Evolutionary conservation across 2,888 invertebrate genomes (phyloP), one percentile per base, ranked within the genome.

Genomic region (Coremacera marginata): DNA sequence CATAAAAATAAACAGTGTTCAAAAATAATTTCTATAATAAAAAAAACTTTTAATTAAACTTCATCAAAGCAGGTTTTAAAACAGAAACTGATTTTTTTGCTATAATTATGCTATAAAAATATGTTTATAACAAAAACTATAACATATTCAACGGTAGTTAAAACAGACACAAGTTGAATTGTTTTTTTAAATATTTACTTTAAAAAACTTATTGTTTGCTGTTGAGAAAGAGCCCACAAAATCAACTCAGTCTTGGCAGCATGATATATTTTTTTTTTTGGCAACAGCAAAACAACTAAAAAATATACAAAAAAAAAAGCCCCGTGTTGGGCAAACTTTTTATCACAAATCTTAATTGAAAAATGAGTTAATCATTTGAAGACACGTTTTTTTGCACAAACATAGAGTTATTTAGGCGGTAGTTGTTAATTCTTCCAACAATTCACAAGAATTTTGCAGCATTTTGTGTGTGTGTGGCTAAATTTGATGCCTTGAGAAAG

Each of bases 401-500:
- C 44, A 27, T 49, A 34, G 52, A 51, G 60, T 9, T 57, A 11
- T 16, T 25, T 37, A n/a, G 22, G 25, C 22, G 37, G 37, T 49
- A 11, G 49, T 67, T 67, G 25, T 60, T 60, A 2, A 37, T 22
- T 55, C 37, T 55, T 57, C 19, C 22, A 70, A 14, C 7, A 71
- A 14, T 71, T 71, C 60, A 5, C 31, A 44, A 65, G 74, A 74
- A 65, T 74, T 74, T 3, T 74, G n/a, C 19, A 49, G 44, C 7
- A n/a, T 44, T 72, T 44, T 60, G 16, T 31, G 22, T 27, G 14
- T 60, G 16, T 31, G 22, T 27, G 14, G n/a, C 34, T 60, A 44
- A 72, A 72, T 72, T 72, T 62, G 72, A 72, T 72, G 62, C 60
- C 60, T 72, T 72, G 72, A 62, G 62, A 62, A 44, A 72, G 14